Evolutionary conservation across 1,140 invertebrate species (phyloP), one percentile per base, ranked within the genome.

Genomic region (Drosophila miranda): DNA sequence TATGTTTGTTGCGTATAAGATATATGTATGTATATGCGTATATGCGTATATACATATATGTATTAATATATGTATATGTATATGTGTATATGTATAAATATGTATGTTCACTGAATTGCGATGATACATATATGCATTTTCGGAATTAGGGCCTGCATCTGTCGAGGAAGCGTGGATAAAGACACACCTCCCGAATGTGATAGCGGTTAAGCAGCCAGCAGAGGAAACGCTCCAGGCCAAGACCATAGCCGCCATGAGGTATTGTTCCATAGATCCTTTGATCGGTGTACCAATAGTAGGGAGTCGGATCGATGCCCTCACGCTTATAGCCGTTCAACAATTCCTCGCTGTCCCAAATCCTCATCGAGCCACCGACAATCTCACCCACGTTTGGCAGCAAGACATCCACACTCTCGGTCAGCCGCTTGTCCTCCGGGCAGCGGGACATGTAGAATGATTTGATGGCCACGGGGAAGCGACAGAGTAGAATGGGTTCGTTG

Each of bases 251-350:
- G 56, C 99, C 99, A 92, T 99, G 99, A 4, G 98, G 98, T 87
- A 96, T 97, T 0, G 95, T 95, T 50, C 99, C 98, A 92, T 98
- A 99, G 90, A 97, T 96, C 53, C 98, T 93, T 94, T 99, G 98
- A 92, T 99, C 98, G 2, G 96, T 97, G 92, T 99, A 99, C 99
- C 99, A 99, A 92, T 99, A 99, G 92, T 99, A 99, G 0, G 97
- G 96, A 7, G 93, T 93, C 0, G 98, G 95, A 92, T 99, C 97
- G 78, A 99, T 98, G 9, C 94, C 95, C 78, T 96, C 97, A n/a
- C 94, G 92, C 77, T 95, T 94, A 91, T 98, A 99, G 1, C 95
- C 98, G 81, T 95, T 95, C 48, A 98, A 68, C 11, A 99, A 91
- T 89, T 99, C 96, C 6, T 98, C 94, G 56, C 95, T 92, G 78